Evolutionary conservation across 1,140 invertebrate species (phyloP), one percentile per base, ranked within the genome.

Genomic region (Wiebesia pumilae): DNA sequence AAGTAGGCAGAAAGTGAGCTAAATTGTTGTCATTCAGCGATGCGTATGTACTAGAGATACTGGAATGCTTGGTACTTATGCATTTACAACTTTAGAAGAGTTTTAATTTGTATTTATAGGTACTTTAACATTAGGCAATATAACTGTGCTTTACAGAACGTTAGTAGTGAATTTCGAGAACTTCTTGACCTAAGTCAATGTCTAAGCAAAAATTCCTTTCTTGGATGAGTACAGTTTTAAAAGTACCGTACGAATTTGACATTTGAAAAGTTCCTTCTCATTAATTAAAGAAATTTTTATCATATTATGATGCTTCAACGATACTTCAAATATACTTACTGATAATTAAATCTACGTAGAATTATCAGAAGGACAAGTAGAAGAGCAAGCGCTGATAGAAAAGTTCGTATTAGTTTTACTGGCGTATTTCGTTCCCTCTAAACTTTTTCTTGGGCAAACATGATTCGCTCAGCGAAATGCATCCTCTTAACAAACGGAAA

Each of bases 51-150:
- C 33, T 3, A 71, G 24, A 78, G 54, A 54, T 19, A 54, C 21
- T 21, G 14, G 47, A 33, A 78, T 54, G 9, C 30, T 78, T 78
- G 77, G 77, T n/a, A 78, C 54, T 54, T 54, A 30, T 16, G 73
- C 40, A 40, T 54, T 78, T 19, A 24, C n/a, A 51, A 83, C 81
- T 19, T 30, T 38, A 62, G 78, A 33, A 0, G 58, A 2, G 3
- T 83, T 83, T 83, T 58, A 35, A 83, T 83, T 83, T 75, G 14
- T 16, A 82, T 82, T 3, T 14, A 47, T 58, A 78, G 30, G n/a
- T 30, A 27, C 27, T 71, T 71, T 12, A 75, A 19, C 9, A 43
- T 75, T 24, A 3, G 40, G 14, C 4, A 43, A 43, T 75, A 3
- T 21, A 35, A n/a, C 9, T 73, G 38, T 43, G 9, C 27, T 75